These are phyloP conservation scores for Dendrolimus pini DNA, from an alignment of 2,888 invertebrate genomes.

Conservation along the genomic window DNA sequence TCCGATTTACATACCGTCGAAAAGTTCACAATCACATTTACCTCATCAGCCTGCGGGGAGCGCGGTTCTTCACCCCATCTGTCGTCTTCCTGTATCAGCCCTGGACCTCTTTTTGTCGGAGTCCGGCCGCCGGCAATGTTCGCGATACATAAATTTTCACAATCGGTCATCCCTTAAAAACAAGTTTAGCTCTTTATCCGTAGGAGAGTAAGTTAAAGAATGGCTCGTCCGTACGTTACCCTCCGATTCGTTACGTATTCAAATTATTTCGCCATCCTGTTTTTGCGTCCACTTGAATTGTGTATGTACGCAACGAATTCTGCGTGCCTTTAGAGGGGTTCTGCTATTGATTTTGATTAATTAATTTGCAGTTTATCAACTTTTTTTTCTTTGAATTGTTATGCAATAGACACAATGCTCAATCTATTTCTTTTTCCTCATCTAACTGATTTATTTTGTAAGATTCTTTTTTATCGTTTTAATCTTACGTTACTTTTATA, in stretches of 20 bases:
- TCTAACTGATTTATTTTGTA: too few relatives aligned
- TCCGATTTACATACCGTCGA: constrained; percentile 71
- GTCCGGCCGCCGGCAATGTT: constrained; percentile 66
- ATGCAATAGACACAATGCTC: not conserved
- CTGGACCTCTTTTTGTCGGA: constrained; percentile 64
- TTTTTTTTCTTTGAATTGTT: not conserved
- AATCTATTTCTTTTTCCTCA: too few relatives aligned
- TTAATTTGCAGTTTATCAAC: constrained; percentile 24
- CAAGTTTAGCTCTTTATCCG: constrained; percentile 75
- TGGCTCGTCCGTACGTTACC: constrained; percentile 63
- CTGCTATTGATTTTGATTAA: constrained; percentile 50
- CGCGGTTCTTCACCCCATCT: constrained; percentile 69
- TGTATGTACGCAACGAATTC: constrained; percentile 42
- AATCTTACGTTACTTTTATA: too few relatives aligned
- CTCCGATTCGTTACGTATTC: constrained; percentile 73
- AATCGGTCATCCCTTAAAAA: constrained; percentile 77
- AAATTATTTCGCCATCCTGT: constrained; percentile 70
- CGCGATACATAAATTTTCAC: constrained; percentile 74
- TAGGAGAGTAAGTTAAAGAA: constrained; percentile 68
- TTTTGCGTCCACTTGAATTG: constrained; percentile 63
- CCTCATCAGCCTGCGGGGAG: constrained; percentile 73
- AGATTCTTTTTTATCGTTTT: too few relatives aligned
- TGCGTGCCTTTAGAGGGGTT: constrained; percentile 35
- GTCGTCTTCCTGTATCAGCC: constrained; percentile 72
- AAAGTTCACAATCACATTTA: constrained; percentile 75